These are phyloP conservation scores for Phainopepla nitens DNA, from an alignment of 2,113 vertebrate genomes.

Conservation along the genomic window DNA sequence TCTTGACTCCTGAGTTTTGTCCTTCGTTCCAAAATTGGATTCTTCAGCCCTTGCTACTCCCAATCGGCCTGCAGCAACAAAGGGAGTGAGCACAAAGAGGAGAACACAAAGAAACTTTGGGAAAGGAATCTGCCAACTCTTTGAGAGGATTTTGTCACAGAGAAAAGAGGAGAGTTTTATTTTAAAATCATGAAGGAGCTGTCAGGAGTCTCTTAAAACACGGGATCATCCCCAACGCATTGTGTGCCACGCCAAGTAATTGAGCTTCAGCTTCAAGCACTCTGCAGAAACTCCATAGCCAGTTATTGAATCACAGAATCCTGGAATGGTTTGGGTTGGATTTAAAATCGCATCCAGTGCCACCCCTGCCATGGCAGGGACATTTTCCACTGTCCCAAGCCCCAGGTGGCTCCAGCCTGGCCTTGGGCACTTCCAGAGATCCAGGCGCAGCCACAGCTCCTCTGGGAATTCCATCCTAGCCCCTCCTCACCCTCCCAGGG, in stretches of 20 bases:
- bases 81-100: not conserved
- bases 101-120: not conserved
- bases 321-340: not conserved
- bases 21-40: not conserved
- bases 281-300: not conserved
- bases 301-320: not conserved
- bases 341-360: not conserved
- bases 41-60: not conserved
- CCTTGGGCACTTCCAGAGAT: not conserved
- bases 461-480: not conserved
- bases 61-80: accelerated
- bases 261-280: not conserved
- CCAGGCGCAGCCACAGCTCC: not conserved
- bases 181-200: not conserved
- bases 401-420: not conserved
- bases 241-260: not conserved
- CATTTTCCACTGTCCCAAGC: not conserved
- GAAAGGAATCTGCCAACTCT: not conserved
- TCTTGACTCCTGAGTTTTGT: not conserved
- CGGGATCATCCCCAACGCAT: not conserved
- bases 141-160: not conserved
- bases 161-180: not conserved
- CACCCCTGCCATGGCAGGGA: not conserved
- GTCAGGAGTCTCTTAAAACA: not conserved
- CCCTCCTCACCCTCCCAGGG: accelerated